Conservation (phyloP, 2,888 invertebrate genomes). For the Lasioglossum vierecki region DNA sequence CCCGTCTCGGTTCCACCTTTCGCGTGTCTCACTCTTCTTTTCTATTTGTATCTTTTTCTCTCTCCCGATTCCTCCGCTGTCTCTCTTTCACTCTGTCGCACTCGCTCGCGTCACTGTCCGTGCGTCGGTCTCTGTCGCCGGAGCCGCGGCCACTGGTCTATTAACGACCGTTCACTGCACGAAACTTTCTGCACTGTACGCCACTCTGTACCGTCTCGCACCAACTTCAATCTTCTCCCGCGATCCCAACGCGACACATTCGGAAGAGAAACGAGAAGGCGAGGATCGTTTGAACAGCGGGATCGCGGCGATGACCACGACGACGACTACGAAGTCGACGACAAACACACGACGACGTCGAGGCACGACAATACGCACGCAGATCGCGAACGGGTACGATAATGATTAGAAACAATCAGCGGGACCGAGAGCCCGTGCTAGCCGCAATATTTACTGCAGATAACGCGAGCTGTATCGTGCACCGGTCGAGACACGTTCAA, state of each 20-base stretch:
- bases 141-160: constrained; percentile 72
- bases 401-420: constrained; percentile 56
- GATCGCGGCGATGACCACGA: not conserved
- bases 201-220: constrained; percentile 55
- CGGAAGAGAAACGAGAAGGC: not conserved
- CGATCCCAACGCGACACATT: constrained; percentile 6
- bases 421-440: constrained; percentile 28
- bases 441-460: constrained; percentile 64
- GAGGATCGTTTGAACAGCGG: not conserved
- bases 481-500: constrained; percentile 56
- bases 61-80: constrained; percentile 3
- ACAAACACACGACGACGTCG: constrained; percentile 18
- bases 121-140: constrained; percentile 43
- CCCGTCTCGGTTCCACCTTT: constrained; percentile 40
- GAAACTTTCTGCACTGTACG: constrained; percentile 71
- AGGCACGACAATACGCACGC: constrained; percentile 25
- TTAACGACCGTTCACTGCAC: constrained; percentile 78
- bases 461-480: constrained; percentile 61
- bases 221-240: constrained; percentile 36
- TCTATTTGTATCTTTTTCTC: constrained; percentile 44
- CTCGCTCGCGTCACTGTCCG: constrained; percentile 43
- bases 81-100: constrained; percentile 39
- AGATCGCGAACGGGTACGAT: constrained; percentile 49
- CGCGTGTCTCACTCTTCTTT: constrained; percentile 30
- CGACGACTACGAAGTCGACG: constrained; percentile 4